Evolutionary conservation across 1,140 invertebrate species (phyloP).

Genomic region (fruit fly (Drosophila melanogaster)): DNA sequence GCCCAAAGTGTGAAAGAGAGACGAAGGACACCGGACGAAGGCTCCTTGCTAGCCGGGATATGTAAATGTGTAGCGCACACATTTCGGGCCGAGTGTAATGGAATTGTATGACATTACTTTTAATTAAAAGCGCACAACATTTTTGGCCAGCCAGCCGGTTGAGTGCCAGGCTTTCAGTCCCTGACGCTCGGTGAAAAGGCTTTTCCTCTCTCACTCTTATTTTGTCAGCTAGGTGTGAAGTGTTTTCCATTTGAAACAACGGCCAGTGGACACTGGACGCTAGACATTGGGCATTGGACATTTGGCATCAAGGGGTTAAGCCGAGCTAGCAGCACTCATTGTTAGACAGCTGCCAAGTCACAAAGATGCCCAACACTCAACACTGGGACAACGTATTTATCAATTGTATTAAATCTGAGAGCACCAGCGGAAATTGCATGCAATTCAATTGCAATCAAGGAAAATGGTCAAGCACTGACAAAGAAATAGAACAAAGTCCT

Average conservation of each 20-base stretch:
- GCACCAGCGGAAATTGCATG: conserved; percentile 65
- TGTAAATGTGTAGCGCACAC: conserved; percentile 81
- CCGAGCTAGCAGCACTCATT: conserved; percentile 38
- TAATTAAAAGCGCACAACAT: conserved; percentile 84
- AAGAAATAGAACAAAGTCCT: conserved; percentile 17
- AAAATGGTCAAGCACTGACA: conserved; percentile 43
- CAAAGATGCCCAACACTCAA: conserved; percentile 26
- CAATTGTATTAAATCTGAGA: conserved; percentile 74
- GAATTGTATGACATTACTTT: conserved; percentile 84
- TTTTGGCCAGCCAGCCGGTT: conserved; percentile 67
- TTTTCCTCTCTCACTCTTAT: conserved; percentile 35
- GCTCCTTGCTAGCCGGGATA: conserved; percentile 57
- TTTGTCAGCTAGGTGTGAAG: conserved; percentile 68
- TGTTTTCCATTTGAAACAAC: conserved; percentile 50
- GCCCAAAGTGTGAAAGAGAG: conserved; percentile 3
- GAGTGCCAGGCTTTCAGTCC: conserved; percentile 54
- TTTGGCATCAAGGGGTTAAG: conserved; percentile 49
- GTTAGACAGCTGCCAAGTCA: conserved; percentile 55
- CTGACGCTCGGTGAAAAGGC: conserved; percentile 33
- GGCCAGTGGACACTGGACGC: conserved; percentile 9
- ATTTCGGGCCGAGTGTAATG: conserved; percentile 78
- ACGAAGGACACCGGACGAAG: conserved; percentile 4
- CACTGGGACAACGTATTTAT: conserved; percentile 48
- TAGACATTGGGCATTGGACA: not conserved
- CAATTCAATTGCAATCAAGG: conserved; percentile 74